A percentile compares a stretch with the other conserved stretches of the same genome.
Evolutionary conservation across 2,888 invertebrate species (phyloP).

Genomic region (Aspidiotus destructor): DNA sequence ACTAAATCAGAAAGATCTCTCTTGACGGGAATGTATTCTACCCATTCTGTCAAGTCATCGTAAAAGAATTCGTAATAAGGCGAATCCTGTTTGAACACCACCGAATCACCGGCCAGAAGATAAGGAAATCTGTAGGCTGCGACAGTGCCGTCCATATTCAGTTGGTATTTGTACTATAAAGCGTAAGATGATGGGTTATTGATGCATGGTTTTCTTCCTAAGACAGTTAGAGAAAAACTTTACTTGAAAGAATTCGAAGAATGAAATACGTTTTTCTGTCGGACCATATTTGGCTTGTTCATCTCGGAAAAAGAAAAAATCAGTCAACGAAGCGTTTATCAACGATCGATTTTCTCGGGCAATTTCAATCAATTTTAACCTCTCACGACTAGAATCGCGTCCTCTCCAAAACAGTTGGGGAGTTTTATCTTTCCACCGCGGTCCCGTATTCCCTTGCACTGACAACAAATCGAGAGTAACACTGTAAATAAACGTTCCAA

Average conservation of each 20-base stretch:
- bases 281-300: conserved; percentile 78
- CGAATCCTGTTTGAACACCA: conserved; percentile 86
- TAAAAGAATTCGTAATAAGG: conserved; percentile 95
- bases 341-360: conserved; percentile 63
- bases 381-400: conserved; percentile 75
- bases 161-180: conserved; percentile 84
- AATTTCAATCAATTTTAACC: conserved; percentile 71
- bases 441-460: conserved; percentile 67
- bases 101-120: conserved; percentile 73
- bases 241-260: conserved; percentile 90
- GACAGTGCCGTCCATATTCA: conserved; percentile 91
- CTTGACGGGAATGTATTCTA: conserved; percentile 76
- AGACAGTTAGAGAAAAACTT: conserved; percentile 40
- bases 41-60: conserved; percentile 57
- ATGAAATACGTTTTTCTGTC: conserved; percentile 70
- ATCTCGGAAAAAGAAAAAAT: conserved; percentile 90
- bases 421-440: conserved; percentile 62
- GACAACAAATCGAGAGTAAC: conserved; percentile 83
- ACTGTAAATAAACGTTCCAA: conserved; percentile 45
- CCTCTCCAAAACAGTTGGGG: conserved; percentile 83
- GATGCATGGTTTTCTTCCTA: not conserved
- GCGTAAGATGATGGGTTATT: conserved; percentile 34
- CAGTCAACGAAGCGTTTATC: conserved; percentile 84
- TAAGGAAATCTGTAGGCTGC: conserved; percentile 92
- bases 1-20: conserved; percentile 70